phyloP scores from a whole-genome alignment of 2,797 vertebrate genomes.

The Parotocinclus haroldoi region DNA sequence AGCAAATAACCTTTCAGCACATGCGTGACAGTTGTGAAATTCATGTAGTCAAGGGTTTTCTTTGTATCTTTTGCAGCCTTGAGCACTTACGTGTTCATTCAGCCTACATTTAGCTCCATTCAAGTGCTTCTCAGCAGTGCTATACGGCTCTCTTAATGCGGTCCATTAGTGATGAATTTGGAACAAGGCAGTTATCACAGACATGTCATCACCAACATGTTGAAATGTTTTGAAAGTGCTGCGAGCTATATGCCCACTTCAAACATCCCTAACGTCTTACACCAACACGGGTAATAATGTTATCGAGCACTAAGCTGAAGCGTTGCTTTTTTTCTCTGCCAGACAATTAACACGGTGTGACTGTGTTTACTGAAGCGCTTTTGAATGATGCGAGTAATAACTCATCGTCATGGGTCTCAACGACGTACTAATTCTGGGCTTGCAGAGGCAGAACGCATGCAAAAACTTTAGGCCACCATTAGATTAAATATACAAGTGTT shows the following conservation, averaged over 20 bases:
- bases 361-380: not conserved
- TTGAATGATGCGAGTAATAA: no score
- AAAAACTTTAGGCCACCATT: no score
- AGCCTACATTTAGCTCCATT: conserved; percentile 1
- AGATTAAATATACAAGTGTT: no score
- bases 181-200: conserved; percentile 19
- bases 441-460: no score
- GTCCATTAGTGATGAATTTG: conserved; percentile 14
- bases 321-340: conserved; percentile 2
- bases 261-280: conserved; percentile 24
- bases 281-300: not conserved
- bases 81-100: conserved; percentile 13
- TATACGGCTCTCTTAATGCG: conserved; percentile 5
- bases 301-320: conserved; percentile 2
- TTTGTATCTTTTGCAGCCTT: conserved; percentile 22
- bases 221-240: conserved; percentile 23
- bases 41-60: conserved; percentile 2
- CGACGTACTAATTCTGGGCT: no score
- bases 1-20: conserved; percentile 30
- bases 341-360: conserved; percentile 1
- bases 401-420: no score
- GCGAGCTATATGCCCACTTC: not conserved
- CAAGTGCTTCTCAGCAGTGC: conserved; percentile 9
- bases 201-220: conserved; percentile 11
- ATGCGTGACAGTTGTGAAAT: conserved; percentile 42